These are phyloP conservation scores for Sarcophaga bullata DNA, from an alignment of 1,140 invertebrate species.

Conservation along the genomic window DNA sequence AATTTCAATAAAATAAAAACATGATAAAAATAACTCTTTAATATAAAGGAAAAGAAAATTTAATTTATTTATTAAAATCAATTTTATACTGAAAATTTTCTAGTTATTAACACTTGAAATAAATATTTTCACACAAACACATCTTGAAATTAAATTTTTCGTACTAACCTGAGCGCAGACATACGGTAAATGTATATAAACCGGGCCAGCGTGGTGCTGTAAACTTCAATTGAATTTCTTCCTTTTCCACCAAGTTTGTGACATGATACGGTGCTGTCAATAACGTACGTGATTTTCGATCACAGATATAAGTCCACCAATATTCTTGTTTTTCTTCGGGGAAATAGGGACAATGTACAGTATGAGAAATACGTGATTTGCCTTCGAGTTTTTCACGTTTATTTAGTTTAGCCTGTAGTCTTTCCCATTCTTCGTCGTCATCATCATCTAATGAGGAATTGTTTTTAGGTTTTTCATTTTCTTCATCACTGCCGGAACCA, in stretches of 20 bases:
- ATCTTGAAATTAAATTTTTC: not conserved
- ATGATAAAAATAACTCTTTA: not conserved
- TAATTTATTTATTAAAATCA: no score
- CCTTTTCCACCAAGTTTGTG: constrained; percentile 81
- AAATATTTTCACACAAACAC: not conserved
- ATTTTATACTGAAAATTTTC: not conserved
- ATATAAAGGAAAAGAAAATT: no score
- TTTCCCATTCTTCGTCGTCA: constrained; percentile 80
- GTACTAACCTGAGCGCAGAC: constrained; percentile 77
- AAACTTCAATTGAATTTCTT: constrained; percentile 94
- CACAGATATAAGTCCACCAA: constrained; percentile 99
- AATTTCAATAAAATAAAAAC: not conserved
- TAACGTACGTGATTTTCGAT: constrained; percentile 89
- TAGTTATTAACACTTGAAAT: not conserved
- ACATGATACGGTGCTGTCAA: constrained; percentile 92
- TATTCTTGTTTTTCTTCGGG: constrained; percentile 98
- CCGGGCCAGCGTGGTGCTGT: constrained; percentile 94
- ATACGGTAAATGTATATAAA: constrained; percentile 93
- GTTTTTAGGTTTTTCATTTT: constrained; percentile 67
- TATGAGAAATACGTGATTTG: constrained; percentile 92
- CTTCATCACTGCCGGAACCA: constrained; percentile 66
- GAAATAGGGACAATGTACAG: constrained; percentile 95
- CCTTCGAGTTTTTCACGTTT: constrained; percentile 92
- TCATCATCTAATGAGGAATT: constrained; percentile 75
- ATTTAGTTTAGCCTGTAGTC: constrained; percentile 78